phyloP scores from a whole-genome alignment of 2,113 vertebrate species.

The Ramphastos sulfuratus region DNA sequence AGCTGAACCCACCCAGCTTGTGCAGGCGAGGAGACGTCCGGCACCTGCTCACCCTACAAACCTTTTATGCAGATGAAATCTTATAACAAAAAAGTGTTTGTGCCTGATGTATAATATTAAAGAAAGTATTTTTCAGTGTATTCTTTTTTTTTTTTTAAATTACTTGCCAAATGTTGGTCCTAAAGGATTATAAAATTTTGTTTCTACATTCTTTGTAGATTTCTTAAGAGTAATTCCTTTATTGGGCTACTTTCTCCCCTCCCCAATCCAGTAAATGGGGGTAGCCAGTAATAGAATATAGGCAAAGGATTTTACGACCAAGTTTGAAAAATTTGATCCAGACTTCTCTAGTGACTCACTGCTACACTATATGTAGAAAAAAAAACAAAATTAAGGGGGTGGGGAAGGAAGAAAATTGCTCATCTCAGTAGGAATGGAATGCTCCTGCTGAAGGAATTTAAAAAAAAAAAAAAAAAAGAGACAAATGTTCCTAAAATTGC shows the following conservation, averaged over 20 bases:
- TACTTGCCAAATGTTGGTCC: slow-evolving; percentile 84
- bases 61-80: slow-evolving; percentile 78
- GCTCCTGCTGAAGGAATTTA: slow-evolving; percentile 57
- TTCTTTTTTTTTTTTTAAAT: slow-evolving; percentile 74
- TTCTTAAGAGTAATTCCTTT: slow-evolving; percentile 69
- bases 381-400: slow-evolving; percentile 53
- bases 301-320: slow-evolving; percentile 66
- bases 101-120: slow-evolving; percentile 86
- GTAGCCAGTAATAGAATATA: slow-evolving; percentile 72
- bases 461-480: slow-evolving; percentile 20
- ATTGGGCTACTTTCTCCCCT: slow-evolving; percentile 49
- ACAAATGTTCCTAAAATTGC: slow-evolving; percentile 64
- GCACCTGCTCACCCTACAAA: slow-evolving; percentile 66
- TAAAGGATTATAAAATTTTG: slow-evolving; percentile 75
- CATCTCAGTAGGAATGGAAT: slow-evolving; percentile 63
- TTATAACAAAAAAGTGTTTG: slow-evolving; percentile 68
- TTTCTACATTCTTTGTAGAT: slow-evolving; percentile 76
- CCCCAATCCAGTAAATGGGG: slow-evolving; percentile 64
- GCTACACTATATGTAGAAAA: slow-evolving; percentile 67
- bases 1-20: slow-evolving; percentile 46
- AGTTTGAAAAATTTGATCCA: slow-evolving; percentile 67
- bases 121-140: slow-evolving; percentile 85
- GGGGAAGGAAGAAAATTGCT: slow-evolving; percentile 57
- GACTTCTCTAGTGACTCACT: slow-evolving; percentile 70
- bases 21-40: slow-evolving; percentile 42